These are phyloP conservation scores for Scaeva pyrastri DNA, from an alignment of 2,888 invertebrate genomes.

Conservation along the genomic window DNA sequence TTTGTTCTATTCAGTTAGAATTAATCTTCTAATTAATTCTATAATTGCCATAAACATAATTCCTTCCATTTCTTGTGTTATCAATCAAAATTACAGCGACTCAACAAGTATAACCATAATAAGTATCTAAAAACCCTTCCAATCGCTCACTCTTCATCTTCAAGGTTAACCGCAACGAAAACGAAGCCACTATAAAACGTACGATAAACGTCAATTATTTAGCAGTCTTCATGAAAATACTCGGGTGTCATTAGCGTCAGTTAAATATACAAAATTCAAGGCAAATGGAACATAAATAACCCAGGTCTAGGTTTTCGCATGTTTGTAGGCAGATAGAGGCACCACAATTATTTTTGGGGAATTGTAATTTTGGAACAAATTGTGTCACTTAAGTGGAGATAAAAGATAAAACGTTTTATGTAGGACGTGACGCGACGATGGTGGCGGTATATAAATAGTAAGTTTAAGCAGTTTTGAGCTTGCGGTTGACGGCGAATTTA, in stretches of 20 bases:
- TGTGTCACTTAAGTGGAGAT: slow-evolving; percentile 25
- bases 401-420: slow-evolving; percentile 31
- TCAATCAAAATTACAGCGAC: background rate
- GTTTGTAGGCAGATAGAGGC: slow-evolving; percentile 11
- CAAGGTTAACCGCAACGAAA: slow-evolving; percentile 21
- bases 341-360: slow-evolving; percentile 30
- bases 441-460: too few relatives aligned
- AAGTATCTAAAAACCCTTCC: too few relatives aligned
- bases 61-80: background rate
- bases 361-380: slow-evolving; percentile 46
- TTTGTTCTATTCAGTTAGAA: too few relatives aligned
- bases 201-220: slow-evolving; percentile 40
- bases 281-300: slow-evolving; percentile 32
- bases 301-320: slow-evolving; percentile 27
- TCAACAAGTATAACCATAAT: slow-evolving; percentile 10
- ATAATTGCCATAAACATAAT: background rate
- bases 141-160: background rate
- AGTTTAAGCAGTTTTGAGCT: too few relatives aligned
- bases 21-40: too few relatives aligned
- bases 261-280: slow-evolving; percentile 32
- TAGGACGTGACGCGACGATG: too few relatives aligned
- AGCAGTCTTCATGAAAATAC: slow-evolving; percentile 5
- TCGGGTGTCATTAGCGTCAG: slow-evolving; percentile 31
- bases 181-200: slow-evolving; percentile 10
- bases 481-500: background rate